These are phyloP conservation scores for Thalassaphorura encarpata DNA, from an alignment of 1,140 invertebrate genomes.

Conservation along the genomic window DNA sequence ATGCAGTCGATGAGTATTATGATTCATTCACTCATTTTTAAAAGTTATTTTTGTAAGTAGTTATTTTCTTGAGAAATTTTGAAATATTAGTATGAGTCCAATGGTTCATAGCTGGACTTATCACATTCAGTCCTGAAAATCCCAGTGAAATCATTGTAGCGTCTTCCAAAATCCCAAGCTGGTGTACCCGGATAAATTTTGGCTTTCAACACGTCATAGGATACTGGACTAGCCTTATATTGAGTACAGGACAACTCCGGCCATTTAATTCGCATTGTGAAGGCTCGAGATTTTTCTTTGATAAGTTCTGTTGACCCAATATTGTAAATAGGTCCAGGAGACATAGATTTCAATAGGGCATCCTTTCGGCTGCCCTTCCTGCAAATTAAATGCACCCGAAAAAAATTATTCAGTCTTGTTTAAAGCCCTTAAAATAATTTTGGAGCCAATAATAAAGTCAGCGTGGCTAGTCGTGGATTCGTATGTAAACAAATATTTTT, in stretches of 20 bases:
- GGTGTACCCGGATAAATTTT: not conserved
- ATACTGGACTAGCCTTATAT: slow-evolving; percentile 8
- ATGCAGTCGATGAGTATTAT: too few relatives aligned
- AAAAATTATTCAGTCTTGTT: not conserved
- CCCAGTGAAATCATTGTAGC: slow-evolving; percentile 23
- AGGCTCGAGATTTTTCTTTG: slow-evolving; percentile 7
- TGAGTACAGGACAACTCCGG: not conserved
- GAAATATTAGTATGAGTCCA: too few relatives aligned
- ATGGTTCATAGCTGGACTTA: too few relatives aligned
- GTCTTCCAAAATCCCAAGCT: slow-evolving; percentile 9
- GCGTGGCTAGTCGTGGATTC: too few relatives aligned
- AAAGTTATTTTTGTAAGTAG: too few relatives aligned
- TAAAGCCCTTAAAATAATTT: too few relatives aligned
- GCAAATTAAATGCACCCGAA: not conserved
- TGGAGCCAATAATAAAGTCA: too few relatives aligned
- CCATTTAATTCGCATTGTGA: slow-evolving; percentile 16
- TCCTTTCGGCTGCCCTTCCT: slow-evolving; percentile 17
- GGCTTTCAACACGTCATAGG: slow-evolving; percentile 3
- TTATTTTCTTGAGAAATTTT: too few relatives aligned
- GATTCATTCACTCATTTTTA: too few relatives aligned
- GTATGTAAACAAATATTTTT: too few relatives aligned
- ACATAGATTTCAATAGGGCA: not conserved
- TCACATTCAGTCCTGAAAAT: slow-evolving; percentile 22
- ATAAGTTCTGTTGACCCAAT: slow-evolving; percentile 7
- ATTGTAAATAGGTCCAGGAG: slow-evolving; percentile 14